These are phyloP conservation scores for Pipistrellus kuhlii DNA, from an alignment of 2,797 vertebrate genomes.

Conservation along the genomic window DNA sequence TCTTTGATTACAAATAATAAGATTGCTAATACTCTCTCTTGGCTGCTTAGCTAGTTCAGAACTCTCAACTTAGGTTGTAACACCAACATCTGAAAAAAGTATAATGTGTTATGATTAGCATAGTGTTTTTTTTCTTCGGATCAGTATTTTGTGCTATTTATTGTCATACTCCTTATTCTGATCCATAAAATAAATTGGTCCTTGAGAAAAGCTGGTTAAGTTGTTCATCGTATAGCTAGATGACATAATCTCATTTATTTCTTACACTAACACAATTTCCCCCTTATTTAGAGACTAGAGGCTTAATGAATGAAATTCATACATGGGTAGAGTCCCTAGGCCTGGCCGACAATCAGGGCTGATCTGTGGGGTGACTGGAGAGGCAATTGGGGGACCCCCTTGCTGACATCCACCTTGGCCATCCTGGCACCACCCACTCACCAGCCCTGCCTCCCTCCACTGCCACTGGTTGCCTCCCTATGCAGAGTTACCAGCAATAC, in stretches of 20 bases:
- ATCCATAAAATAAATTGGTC: background rate
- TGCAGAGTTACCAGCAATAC: too few species aligned
- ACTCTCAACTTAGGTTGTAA: background rate
- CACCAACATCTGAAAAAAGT: background rate
- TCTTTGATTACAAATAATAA: conserved; percentile 11
- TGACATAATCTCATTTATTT: background rate
- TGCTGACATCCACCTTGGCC: too few species aligned
- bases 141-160: background rate
- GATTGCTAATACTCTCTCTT: background rate
- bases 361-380: too few species aligned
- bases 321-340: too few species aligned
- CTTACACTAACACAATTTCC: background rate
- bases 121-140: background rate
- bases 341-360: too few species aligned
- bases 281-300: background rate
- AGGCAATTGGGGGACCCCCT: too few species aligned
- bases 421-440: too few species aligned
- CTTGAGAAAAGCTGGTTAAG: background rate
- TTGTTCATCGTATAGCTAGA: background rate
- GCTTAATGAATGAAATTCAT: too few species aligned
- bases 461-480: too few species aligned
- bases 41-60: background rate
- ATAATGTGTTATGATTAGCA: background rate
- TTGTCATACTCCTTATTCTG: background rate
- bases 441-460: too few species aligned